Evolutionary conservation across 1,140 invertebrate genomes (phyloP).

Genomic region (Dendroctonus valens): DNA sequence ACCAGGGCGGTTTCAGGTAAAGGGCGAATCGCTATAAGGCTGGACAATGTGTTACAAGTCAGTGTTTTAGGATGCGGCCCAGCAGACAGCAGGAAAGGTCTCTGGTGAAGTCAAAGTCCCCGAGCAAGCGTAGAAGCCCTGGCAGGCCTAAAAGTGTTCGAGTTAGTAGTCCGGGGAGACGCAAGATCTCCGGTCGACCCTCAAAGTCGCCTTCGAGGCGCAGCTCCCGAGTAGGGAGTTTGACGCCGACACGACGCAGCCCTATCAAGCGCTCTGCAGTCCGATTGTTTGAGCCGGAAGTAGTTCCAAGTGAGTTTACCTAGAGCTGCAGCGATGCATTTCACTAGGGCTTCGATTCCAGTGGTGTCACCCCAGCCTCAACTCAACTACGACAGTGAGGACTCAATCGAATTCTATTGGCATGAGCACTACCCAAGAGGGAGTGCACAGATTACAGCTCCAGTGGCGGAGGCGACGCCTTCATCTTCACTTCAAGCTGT

Average conservation of each 20-base stretch:
- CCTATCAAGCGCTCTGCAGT: slow-evolving; percentile 33
- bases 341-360: too few species aligned
- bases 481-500: too few species aligned
- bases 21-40: too few species aligned
- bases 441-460: too few species aligned
- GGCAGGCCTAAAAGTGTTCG: slow-evolving; percentile 34
- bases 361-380: too few species aligned
- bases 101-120: not conserved
- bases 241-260: slow-evolving; percentile 18
- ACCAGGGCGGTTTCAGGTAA: too few species aligned
- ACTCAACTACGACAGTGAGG: too few species aligned
- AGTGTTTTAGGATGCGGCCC: not conserved
- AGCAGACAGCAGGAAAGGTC: not conserved
- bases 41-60: too few species aligned
- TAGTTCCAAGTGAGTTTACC: too few species aligned
- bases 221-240: not conserved
- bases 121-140: slow-evolving; percentile 29
- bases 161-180: not conserved
- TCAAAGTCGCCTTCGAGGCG: slow-evolving; percentile 7
- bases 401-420: slow-evolving; percentile 42
- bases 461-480: too few species aligned
- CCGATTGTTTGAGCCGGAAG: slow-evolving; percentile 2
- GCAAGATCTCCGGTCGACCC: not conserved
- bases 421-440: too few species aligned
- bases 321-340: too few species aligned